Base-by-base conservation (phyloP, 2,113 vertebrate species). In the Alligator mississippiensis region DNA sequence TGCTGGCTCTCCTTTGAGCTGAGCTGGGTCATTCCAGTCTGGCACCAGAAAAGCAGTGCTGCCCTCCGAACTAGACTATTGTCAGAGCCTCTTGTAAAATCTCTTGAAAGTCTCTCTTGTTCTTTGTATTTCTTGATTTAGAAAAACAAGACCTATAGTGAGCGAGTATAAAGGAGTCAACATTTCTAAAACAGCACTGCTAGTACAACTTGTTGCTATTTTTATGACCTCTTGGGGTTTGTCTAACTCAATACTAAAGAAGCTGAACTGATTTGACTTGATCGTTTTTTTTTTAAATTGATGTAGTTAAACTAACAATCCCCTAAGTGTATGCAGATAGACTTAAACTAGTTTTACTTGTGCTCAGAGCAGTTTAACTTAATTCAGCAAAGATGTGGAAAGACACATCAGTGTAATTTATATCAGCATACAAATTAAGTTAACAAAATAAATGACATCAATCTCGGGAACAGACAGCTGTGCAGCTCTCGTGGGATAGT, bases 191-290 rank as follows among this genome's bases (percentile, higher is more conserved):
- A 62, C 61, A 62, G 61, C 21, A 22, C 61, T 62, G 9, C 17
- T 22, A 62, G 24, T 62, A 62, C 21, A 62, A 6, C 17, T 4
- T 61, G 22, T 21, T 61, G 60, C 60, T 61, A 61, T 61, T 22
- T 22, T 21, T 61, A 21, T 61, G 47, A 47, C 60, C 60, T 61
- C 0, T 0, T 15, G 5, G 34, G 87, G 21, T 30, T n/a, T 8
- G 14, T 61, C 60, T 47, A 47, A 47, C 47, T 47, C 47, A 47
- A 9, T 61, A 21, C 22, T 21, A 17, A 47, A 27, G 64, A 77
- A 74, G 24, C 77, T 60, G 57, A 30, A 5, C 58, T 87, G 80
- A 9, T 59, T 60, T 30, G 0, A 0, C 2, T 24, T 4, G 72
- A 14, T 19, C 59, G 74, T 6, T 12, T 72, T 6, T 12, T 72